Conservation (phyloP, 2,113 vertebrate genomes). For the human (Homo sapiens) region GRCh38 chr4:99872001-99872500, state of each 20-base stretch:
- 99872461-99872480: too few species aligned
- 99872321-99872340: too few species aligned
- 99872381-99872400: too few species aligned
- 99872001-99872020: background rate
- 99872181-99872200: background rate
- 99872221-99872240: background rate
- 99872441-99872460: too few species aligned
- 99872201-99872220: background rate
- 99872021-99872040: background rate
- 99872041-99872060: background rate
- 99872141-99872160: background rate
- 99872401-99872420: too few species aligned
- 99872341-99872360: too few species aligned
- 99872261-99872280: too few species aligned
- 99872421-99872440: too few species aligned
- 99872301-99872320: too few species aligned
- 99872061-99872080: background rate
- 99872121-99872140: background rate
- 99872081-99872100: background rate
- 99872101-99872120: background rate
- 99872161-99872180: background rate
- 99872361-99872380: too few species aligned
- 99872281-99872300: too few species aligned
- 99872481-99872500: too few species aligned
- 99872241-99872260: background rate